A percentile compares a stretch with the other conserved stretches of the same genome.
phyloP scores from a whole-genome alignment of 2,113 vertebrate species.

The Rhea americana region DNA sequence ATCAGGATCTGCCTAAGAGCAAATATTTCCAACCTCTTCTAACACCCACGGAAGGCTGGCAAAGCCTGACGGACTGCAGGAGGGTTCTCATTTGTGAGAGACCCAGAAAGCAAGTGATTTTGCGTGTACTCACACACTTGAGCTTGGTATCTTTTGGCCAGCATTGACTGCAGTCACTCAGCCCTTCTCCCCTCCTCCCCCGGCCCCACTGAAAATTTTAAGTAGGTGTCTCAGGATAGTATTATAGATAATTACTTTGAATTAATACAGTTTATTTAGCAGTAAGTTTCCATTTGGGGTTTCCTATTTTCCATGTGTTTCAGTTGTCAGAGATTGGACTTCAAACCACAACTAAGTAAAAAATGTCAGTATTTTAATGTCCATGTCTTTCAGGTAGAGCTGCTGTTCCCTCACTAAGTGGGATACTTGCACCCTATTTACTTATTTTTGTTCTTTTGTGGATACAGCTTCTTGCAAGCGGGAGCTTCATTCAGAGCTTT shows the following conservation, averaged over 20 bases:
- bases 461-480: neutral
- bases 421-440: neutral
- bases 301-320: neutral
- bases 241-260: neutral
- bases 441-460: neutral
- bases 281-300: neutral
- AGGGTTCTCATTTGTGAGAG: neutral
- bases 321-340: neutral
- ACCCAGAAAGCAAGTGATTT: neutral
- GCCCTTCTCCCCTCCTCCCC: too few relatives aligned
- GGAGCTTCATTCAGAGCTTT: neutral
- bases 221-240: neutral
- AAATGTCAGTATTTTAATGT: neutral
- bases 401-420: fast-evolving
- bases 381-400: fast-evolving
- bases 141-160: neutral
- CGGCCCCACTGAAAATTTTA: too few relatives aligned
- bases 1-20: neutral
- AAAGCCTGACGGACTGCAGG: neutral
- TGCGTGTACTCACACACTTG: fast-evolving
- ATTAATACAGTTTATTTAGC: neutral
- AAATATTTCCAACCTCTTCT: neutral
- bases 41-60: neutral
- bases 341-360: neutral
- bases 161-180: too few relatives aligned